Conservation (phyloP, 1,140 invertebrate genomes). For the Hesperophylax magnus region DNA sequence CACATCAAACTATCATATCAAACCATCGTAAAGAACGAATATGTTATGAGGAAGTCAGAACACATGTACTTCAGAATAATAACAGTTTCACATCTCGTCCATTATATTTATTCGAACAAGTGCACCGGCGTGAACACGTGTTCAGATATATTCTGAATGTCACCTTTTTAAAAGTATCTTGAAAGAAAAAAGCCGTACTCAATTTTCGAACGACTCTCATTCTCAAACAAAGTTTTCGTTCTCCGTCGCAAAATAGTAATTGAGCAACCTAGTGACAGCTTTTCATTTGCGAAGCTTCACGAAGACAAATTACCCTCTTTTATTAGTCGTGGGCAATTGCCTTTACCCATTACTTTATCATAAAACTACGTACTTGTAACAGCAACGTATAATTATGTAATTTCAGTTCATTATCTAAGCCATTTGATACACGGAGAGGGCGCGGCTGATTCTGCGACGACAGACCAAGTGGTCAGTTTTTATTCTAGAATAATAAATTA, state of each 20-base stretch:
- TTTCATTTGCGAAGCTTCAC: constrained; percentile 15
- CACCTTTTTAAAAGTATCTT: too few relatives aligned
- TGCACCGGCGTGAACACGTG: too few relatives aligned
- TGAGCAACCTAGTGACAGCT: constrained; percentile 17
- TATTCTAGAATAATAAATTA: background rate
- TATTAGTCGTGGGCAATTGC: background rate
- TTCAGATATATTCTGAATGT: too few relatives aligned
- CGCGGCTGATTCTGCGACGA: background rate
- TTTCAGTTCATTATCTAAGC: constrained; percentile 10
- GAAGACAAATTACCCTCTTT: constrained; percentile 12
- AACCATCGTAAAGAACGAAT: too few relatives aligned
- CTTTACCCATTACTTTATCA: background rate
- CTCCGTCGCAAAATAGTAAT: background rate
- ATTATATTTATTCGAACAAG: too few relatives aligned
- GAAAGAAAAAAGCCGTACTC: too few relatives aligned
- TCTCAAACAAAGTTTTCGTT: background rate
- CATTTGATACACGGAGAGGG: background rate
- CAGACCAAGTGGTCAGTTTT: background rate
- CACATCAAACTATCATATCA: too few relatives aligned
- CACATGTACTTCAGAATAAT: too few relatives aligned
- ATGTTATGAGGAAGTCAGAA: too few relatives aligned
- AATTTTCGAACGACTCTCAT: too few relatives aligned
- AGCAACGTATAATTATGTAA: constrained; percentile 19
- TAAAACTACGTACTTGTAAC: background rate
- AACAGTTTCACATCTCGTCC: too few relatives aligned